Base-by-base conservation (phyloP, 2,113 vertebrate species). In the Syngnathus typhle region DNA sequence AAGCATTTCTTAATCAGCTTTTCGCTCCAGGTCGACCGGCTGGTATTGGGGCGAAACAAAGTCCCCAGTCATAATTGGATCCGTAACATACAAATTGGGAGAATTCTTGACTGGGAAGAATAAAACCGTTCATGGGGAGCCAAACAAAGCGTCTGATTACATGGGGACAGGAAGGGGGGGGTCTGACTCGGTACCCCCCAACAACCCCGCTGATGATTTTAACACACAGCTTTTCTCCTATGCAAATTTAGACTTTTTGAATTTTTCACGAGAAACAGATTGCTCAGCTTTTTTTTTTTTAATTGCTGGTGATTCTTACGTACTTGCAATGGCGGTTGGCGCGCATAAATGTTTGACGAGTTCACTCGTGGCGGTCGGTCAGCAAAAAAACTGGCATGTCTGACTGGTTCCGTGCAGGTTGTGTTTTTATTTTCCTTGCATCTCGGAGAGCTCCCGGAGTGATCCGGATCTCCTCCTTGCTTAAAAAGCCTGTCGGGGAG, bases 291-390 rank as follows among this genome's bases (percentile, higher is more conserved):
- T 36, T 41, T 69, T 62, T 49, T 49, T 36, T 41, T 69, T 62
- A n/a, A 77, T 67, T 64, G 49, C 3, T 75, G 66, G 61, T 76
- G 73, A 76, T 84, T 80, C 83, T 84, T 74, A 85, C 76, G 76
- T 69, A 74, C 75, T 81, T 84, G 71, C 79, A 77, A 87, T 76
- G 83, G 79, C 74, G 75, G 71, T 70, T 39, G 44, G 61, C 43
- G 54, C 46, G 58, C 72, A 79, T 86, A 76, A 88, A 84, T 75
- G 82, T 78, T 83, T 83, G 49, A 77, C 72, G 66, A 70, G 84
- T 87, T 85, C 78, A 82, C 85, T 86, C 73, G 71, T 56, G 27
- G 27, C 27, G 27, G 27, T 44, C 21, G 61, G 58, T 8, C 21
- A 49, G 54, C 59, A 51, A 74, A 55, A 55, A 52, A 7, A 12